Evolutionary conservation across 2,797 vertebrate genomes (phyloP).

Genomic region (Odontamblyopus lacepedii): DNA sequence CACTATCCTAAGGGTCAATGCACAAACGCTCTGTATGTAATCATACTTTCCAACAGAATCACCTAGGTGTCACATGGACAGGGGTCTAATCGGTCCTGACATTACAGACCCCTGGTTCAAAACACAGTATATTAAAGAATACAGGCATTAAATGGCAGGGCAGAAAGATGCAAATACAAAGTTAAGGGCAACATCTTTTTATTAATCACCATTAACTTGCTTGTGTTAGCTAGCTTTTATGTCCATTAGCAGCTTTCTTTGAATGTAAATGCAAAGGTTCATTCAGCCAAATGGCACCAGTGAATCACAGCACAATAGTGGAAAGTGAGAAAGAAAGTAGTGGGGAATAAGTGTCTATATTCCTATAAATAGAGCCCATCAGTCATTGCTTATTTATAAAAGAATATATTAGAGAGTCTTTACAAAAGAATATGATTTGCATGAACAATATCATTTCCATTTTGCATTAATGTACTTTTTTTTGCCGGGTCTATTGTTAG

Average conservation of each 20-base stretch:
- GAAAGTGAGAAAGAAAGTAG: background rate
- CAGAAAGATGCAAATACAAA: constrained; percentile 6
- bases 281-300: constrained; percentile 1
- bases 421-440: background rate
- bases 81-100: background rate
- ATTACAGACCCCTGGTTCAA: background rate
- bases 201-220: too few relatives aligned
- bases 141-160: background rate
- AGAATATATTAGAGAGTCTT: background rate
- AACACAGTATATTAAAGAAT: background rate
- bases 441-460: constrained; percentile 17
- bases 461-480: constrained; percentile 9
- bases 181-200: constrained; percentile 8
- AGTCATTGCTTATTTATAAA: background rate
- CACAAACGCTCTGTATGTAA: too few relatives aligned
- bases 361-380: background rate
- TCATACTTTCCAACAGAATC: too few relatives aligned
- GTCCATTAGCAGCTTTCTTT: background rate
- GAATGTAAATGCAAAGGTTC: background rate
- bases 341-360: constrained; percentile 1
- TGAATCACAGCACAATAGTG: background rate
- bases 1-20: too few relatives aligned
- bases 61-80: background rate
- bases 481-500: constrained; percentile 15
- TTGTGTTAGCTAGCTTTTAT: background rate